Conservation (phyloP, 30 jellyfish, hydroid and myxozoan genomes). For the Nemopilema nomurai region DNA sequence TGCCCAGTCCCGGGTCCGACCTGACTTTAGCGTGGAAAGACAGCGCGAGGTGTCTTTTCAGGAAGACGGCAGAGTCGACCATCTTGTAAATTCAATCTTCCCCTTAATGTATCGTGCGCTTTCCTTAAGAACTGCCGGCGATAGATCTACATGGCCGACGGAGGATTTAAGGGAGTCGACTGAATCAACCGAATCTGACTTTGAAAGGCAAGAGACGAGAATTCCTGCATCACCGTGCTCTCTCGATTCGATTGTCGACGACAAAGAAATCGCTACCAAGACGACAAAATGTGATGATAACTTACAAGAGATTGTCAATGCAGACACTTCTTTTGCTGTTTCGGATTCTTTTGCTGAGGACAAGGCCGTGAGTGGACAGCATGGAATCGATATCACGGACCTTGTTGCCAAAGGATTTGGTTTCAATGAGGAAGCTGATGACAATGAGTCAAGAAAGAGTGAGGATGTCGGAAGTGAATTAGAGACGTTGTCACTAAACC, state of each 20-base stretch:
- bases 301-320: too few species aligned
- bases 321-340: neutral
- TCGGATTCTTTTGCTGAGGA: neutral
- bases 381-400: neutral
- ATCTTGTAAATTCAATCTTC: neutral
- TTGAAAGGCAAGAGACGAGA: neutral
- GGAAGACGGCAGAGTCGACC: conserved; percentile 6
- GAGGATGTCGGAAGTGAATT: neutral
- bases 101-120: conserved; percentile 18
- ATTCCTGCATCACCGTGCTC: neutral
- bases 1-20: neutral
- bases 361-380: neutral
- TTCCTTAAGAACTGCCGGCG: neutral
- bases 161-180: neutral
- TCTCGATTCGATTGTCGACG: neutral
- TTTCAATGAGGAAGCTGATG: neutral
- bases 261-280: too few species aligned
- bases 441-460: neutral
- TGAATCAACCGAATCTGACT: neutral
- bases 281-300: too few species aligned
- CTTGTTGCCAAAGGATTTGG: neutral
- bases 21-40: too few species aligned
- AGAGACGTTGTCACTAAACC: neutral
- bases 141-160: neutral
- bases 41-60: neutral